Evolutionary conservation across 2,797 vertebrate genomes (phyloP), one percentile per base, ranked within the genome.

Genomic region (Echiichthys vipera): DNA sequence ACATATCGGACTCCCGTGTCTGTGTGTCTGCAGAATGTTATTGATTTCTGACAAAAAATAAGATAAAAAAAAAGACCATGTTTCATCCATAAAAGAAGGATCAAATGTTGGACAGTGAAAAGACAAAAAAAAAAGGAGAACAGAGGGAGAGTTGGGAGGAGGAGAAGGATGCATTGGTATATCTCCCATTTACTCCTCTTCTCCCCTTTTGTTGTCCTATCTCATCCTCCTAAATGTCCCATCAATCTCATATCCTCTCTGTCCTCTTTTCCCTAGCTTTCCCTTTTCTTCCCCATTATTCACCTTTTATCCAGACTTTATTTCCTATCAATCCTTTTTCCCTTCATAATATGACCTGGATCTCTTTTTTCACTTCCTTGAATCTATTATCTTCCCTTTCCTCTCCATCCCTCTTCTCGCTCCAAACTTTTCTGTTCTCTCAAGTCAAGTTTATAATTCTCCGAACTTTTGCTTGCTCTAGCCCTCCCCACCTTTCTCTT

Each of bases 31-130:
- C 78, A 78, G 80, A 87, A 85, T 71, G 62, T 43, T 89, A 95
- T 94, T 77, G 93, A 94, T 94, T 91, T 86, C 65, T 85, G 86
- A 88, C 88, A 57, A 88, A n/a, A 90, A 92, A 91, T 84, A 88
- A 91, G 88, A 91, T 71, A 71, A 87, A 83, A 20, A 32, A 54
- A 84, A 82, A 81, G 76, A 86, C 88, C 30, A n/a, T 56, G 68
- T 90, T 86, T 87, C 85, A 82, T 80, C 85, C 83, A 53, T 89
- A 89, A 93, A 91, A 92, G 81, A 88, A 32, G 85, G 92, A 94
- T 93, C 83, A 37, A 89, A 84, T 93, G 86, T 88, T 88, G 29
- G 64, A 81, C 22, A 18, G 20, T 10, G 68, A 45, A 56, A 69
- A 72, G 55, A 67, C 68, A 71, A 29, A 14, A 55, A 65, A 65